Evolutionary conservation across 2,888 invertebrate species (phyloP).

Genomic region (Tupiocoris notatus): DNA sequence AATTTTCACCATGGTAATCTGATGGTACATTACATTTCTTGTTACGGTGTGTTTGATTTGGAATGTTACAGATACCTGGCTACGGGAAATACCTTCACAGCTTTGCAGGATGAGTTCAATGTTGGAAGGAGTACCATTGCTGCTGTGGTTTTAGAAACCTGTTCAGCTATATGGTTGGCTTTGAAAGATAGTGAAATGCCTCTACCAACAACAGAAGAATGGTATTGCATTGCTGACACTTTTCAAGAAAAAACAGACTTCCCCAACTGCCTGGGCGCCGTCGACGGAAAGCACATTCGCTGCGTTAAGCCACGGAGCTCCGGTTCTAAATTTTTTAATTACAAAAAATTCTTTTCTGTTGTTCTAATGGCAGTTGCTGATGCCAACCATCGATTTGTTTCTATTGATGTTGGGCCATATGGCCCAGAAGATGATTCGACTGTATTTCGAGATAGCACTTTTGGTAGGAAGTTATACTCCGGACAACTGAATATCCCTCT

Average conservation of each 20-base stretch:
- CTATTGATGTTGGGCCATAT: constrained; percentile 36
- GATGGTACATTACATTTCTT: too few relatives aligned
- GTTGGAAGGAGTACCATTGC: constrained; percentile 31
- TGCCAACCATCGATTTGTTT: constrained; percentile 33
- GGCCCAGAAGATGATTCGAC: constrained; percentile 35
- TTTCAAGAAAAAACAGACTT: constrained; percentile 35
- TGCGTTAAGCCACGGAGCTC: constrained; percentile 30
- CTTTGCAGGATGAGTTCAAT: constrained; percentile 28
- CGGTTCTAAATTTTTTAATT: constrained; percentile 38
- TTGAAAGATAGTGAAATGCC: constrained; percentile 22
- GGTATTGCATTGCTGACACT: constrained; percentile 24
- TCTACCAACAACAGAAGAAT: constrained; percentile 32
- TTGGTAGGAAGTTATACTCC: constrained; percentile 45
- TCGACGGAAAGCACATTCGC: constrained; percentile 36
- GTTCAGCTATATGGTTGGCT: constrained; percentile 26
- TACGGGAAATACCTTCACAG: constrained; percentile 16
- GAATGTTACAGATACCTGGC: constrained; percentile 10
- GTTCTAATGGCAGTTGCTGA: constrained; percentile 39
- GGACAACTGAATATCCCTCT: constrained; percentile 43
- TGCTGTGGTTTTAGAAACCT: constrained; percentile 25
- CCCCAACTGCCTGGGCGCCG: constrained; percentile 17
- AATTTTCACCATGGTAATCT: too few relatives aligned
- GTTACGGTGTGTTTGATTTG: constrained; percentile 13
- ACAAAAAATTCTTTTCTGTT: constrained; percentile 36
- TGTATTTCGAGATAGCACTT: constrained; percentile 37